Evolutionary conservation across 2,888 invertebrate genomes (phyloP).

Genomic region (Thereva nobilitata): DNA sequence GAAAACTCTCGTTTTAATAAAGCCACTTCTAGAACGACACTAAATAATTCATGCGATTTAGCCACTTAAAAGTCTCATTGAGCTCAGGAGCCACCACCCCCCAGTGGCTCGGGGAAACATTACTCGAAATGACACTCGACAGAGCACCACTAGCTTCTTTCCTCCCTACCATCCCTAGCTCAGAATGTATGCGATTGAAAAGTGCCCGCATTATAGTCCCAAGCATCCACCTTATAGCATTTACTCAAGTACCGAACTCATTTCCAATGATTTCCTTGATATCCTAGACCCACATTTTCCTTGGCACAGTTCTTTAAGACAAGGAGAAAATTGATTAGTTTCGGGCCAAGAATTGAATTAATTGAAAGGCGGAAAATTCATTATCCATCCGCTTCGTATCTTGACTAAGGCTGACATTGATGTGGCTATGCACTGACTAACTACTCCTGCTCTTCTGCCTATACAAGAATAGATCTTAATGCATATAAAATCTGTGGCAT

Average conservation of each 20-base stretch:
- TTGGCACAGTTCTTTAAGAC: constrained; percentile 16
- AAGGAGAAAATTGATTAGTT: constrained; percentile 15
- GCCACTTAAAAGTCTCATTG: constrained; percentile 31
- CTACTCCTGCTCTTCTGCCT: too few species aligned
- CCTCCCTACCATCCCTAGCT: not conserved
- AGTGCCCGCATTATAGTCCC: not conserved
- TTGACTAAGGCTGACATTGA: not conserved
- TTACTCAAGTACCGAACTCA: constrained; percentile 24
- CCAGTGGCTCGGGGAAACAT: constrained; percentile 13
- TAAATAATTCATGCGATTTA: constrained; percentile 32
- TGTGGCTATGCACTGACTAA: not conserved
- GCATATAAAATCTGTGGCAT: constrained; percentile 14
- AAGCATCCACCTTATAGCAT: not conserved
- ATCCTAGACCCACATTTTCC: not conserved
- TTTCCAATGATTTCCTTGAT: constrained; percentile 5
- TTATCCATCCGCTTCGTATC: constrained; percentile 11
- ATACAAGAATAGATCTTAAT: not conserved
- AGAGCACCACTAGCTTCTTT: not conserved
- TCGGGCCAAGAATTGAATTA: constrained; percentile 12
- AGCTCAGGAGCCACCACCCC: constrained; percentile 20
- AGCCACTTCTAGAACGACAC: constrained; percentile 25
- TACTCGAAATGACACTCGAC: constrained; percentile 13
- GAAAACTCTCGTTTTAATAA: constrained; percentile 5
- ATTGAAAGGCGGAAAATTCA: constrained; percentile 19
- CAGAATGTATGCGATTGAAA: not conserved